These are phyloP conservation scores for Cinclus mexicanus DNA, from an alignment of 2,113 vertebrate genomes.

Conservation along the genomic window DNA sequence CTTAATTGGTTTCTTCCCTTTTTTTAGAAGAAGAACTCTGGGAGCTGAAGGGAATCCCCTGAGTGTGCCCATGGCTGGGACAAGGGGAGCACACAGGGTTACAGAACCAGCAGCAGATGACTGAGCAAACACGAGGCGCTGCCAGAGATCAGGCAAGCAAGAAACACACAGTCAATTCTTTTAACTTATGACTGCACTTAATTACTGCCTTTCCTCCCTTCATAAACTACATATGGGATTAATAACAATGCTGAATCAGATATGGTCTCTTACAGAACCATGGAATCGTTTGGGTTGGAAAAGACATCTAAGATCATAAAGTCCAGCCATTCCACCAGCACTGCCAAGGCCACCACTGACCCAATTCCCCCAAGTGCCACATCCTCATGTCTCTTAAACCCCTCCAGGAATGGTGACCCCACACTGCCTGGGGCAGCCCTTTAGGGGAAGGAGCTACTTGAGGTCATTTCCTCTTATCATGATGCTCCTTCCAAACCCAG, in stretches of 20 bases:
- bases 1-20: not conserved
- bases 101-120: not conserved
- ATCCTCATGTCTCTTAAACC: not conserved
- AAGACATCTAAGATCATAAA: not conserved
- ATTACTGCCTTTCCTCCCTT: conserved; percentile 47
- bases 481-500: not conserved
- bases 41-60: not conserved
- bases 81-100: not conserved
- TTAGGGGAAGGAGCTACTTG: not conserved
- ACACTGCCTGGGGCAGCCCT: not conserved
- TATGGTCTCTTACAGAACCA: not conserved
- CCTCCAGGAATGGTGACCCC: not conserved
- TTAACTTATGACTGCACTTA: conserved; percentile 24
- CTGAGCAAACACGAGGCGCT: not conserved
- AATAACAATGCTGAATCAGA: conserved; percentile 44
- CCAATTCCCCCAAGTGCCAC: not conserved
- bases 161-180: not conserved
- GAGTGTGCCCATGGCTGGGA: rapidly evolving
- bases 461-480: not conserved
- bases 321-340: not conserved
- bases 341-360: not conserved
- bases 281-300: not conserved
- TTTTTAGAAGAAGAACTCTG: not conserved
- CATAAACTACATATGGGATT: conserved; percentile 60
- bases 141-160: conserved; percentile 37